Percentiles rank a stretch among this genome's conserved stretches.
These are phyloP conservation scores for Pantherophis alleghaniensis DNA, from an alignment of 2,797 vertebrate species.

Conservation along the genomic window DNA sequence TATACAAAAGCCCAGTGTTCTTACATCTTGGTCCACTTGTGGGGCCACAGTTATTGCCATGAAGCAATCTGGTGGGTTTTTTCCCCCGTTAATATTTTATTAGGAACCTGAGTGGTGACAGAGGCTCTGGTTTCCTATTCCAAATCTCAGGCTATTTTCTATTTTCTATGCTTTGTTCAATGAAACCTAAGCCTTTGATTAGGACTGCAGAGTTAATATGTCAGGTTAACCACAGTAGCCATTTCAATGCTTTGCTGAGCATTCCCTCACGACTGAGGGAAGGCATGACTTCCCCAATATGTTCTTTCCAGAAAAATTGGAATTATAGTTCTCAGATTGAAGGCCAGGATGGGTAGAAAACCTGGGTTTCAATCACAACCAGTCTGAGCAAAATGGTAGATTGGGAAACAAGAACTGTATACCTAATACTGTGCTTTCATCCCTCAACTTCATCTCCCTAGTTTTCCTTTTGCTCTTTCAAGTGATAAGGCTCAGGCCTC, in stretches of 20 bases:
- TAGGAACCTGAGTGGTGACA: conserved; percentile 43
- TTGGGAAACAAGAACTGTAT: neutral
- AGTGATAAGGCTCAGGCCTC: neutral
- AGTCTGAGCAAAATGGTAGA: neutral
- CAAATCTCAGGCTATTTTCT: conserved; percentile 8
- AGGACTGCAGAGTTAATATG: conserved; percentile 24
- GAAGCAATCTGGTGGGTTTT: neutral
- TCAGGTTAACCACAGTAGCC: conserved; percentile 7
- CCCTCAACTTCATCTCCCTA: neutral
- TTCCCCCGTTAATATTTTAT: conserved; percentile 49
- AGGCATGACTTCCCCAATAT: neutral
- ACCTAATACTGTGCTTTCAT: neutral
- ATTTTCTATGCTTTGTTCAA: conserved; percentile 31
- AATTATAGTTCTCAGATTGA: neutral
- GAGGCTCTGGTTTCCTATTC: conserved; percentile 41
- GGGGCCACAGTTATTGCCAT: neutral
- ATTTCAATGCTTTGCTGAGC: neutral
- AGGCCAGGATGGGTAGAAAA: neutral
- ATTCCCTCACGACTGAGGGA: neutral
- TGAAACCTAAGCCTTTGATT: conserved; percentile 24
- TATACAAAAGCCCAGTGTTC: rapidly evolving
- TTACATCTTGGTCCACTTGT: neutral
- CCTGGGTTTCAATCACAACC: neutral
- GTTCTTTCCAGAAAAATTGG: neutral
- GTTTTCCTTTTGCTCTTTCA: neutral